Base-by-base conservation (phyloP, 2,797 vertebrate species). In the Hoplostethus mediterraneus region DNA sequence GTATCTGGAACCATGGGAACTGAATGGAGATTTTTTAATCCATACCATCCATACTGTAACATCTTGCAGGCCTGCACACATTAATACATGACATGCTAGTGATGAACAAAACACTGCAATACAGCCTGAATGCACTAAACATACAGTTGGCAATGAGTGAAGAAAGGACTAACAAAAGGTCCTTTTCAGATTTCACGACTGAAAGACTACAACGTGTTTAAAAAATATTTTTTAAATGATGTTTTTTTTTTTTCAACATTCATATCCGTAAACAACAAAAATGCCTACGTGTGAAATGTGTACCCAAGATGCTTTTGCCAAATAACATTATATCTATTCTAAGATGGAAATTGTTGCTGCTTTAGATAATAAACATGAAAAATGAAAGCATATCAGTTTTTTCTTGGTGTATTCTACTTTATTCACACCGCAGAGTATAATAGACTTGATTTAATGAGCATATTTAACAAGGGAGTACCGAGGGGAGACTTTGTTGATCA, bases 371-470 rank as follows among this genome's bases (percentile, higher is more conserved):
- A 25, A 78, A 51, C 3, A 63, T 51, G 44, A 67, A 54, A 56
- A 63, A 79, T 68, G 25, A 57, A 80, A 70, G 38, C 51, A 25
- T 58, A 76, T 75, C 28, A 33, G 12, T 13, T 42, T 47, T 9
- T 31, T 59, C 51, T 68, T 62, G 51, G 17, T 57, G 59, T 42
- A 48, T 71, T 81, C 17, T 44, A 53, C 61, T 71, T 64, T 45
- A 65, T 79, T 76, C 56, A 67, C 57, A 75, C 64, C 52, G 72
- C 71, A 74, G 51, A 81, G 74, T 81, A 88, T 88, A 90, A 93
- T 81, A 85, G 81, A 79, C 83, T 90, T 90, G 85, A 94, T 93
- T 94, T 92, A 95, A 95, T 94, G 86, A 94, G 93, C 87, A 89
- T 92, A 91, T 89, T 92, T 90, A 93, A 91, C 86, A 83, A 84